phyloP scores from a whole-genome alignment of 2,888 invertebrate species.

The Myathropa florea region DNA sequence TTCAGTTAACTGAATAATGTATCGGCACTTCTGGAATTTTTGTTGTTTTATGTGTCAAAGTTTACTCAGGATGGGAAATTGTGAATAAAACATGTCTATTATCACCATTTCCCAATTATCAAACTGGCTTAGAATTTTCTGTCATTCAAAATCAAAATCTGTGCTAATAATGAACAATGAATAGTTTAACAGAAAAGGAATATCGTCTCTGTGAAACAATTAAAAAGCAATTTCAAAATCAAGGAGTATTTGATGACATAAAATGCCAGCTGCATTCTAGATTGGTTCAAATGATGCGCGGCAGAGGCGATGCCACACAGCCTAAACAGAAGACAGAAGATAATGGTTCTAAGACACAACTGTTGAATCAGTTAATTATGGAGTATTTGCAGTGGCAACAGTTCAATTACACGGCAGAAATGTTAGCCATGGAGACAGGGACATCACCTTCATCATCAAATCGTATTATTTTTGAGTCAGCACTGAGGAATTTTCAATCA shows the following conservation, averaged over 20 bases:
- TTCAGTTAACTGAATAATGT: no score
- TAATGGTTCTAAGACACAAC: constrained; percentile 70
- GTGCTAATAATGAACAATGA: not conserved
- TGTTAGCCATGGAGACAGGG: constrained; percentile 77
- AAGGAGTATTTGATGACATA: constrained; percentile 74
- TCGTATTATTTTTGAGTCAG: constrained; percentile 73
- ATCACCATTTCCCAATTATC: no score
- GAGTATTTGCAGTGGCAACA: constrained; percentile 79
- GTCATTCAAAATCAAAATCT: not conserved
- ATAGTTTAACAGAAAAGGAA: constrained; percentile 67
- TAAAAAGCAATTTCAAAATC: constrained; percentile 73
- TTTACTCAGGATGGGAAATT: no score
- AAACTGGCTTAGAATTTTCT: not conserved
- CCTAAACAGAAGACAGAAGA: not conserved
- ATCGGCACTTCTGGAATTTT: no score
- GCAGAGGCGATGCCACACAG: not conserved
- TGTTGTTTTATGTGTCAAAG: no score
- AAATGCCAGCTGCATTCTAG: constrained; percentile 76
- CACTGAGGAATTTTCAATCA: constrained; percentile 72
- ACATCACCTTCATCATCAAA: constrained; percentile 63
- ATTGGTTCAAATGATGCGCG: constrained; percentile 75
- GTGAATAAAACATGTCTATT: no score
- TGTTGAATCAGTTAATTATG: constrained; percentile 77
- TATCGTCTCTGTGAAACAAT: constrained; percentile 73
- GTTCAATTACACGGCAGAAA: constrained; percentile 78